These are phyloP conservation scores for Cerceris ruficornis DNA, from an alignment of 2,888 invertebrate genomes.

Conservation along the genomic window DNA sequence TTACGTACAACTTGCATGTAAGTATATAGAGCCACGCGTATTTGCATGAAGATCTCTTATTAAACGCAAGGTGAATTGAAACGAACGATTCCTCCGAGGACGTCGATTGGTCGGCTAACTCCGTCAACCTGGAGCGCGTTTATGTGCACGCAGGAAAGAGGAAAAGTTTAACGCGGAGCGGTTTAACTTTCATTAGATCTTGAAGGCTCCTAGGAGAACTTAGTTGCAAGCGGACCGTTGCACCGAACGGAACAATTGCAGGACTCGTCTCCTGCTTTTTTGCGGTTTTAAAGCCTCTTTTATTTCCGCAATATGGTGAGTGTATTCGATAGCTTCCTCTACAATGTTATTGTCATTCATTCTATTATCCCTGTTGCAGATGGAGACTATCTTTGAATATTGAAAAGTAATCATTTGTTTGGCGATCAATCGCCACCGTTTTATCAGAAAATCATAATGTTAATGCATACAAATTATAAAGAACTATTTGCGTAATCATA, in stretches of 20 bases:
- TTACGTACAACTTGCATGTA: not conserved
- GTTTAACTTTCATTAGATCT: slow-evolving; percentile 14
- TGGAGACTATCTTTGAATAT: no score
- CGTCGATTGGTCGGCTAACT: slow-evolving; percentile 7
- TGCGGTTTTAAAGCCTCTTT: not conserved
- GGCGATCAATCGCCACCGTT: no score
- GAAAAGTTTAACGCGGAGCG: slow-evolving; percentile 23
- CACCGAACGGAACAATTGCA: not conserved
- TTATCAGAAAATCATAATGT: no score
- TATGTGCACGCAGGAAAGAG: slow-evolving; percentile 48
- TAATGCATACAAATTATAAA: no score
- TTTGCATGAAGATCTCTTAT: not conserved
- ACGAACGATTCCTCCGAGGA: not conserved
- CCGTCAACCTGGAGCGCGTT: not conserved
- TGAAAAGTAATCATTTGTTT: no score
- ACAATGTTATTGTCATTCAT: no score
- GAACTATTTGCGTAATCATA: no score
- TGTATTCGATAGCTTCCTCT: not conserved
- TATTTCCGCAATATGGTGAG: slow-evolving; percentile 20
- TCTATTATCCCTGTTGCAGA: no score
- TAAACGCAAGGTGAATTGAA: slow-evolving; percentile 14
- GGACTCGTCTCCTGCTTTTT: no score
- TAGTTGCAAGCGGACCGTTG: slow-evolving; percentile 23
- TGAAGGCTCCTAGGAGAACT: slow-evolving; percentile 2
- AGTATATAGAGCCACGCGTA: not conserved